phyloP scores from a whole-genome alignment of 2,113 vertebrate genomes.

The Paraplagusia blochii region DNA sequence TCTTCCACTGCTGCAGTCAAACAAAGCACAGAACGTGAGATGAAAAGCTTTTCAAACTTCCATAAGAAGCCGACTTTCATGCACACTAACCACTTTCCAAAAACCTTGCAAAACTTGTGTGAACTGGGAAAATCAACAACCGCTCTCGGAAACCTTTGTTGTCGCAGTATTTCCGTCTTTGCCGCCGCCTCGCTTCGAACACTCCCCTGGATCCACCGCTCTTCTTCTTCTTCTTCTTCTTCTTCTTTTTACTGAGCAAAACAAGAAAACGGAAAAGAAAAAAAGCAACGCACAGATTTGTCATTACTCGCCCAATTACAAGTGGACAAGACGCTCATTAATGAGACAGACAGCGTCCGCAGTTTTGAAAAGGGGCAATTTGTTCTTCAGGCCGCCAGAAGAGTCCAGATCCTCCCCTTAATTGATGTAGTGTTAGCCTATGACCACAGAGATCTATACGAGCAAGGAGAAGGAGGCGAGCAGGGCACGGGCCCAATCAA shows the following conservation, averaged over 20 bases:
- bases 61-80: slow-evolving; percentile 52
- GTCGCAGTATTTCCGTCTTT: slow-evolving; percentile 23
- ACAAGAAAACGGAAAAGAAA: too few species aligned
- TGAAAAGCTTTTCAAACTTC: slow-evolving; percentile 61
- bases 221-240: slow-evolving; percentile 34
- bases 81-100: slow-evolving; percentile 47
- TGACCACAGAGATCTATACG: slow-evolving; percentile 63
- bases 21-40: slow-evolving; percentile 60
- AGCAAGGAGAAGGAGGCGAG: slow-evolving; percentile 42
- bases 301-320: slow-evolving; percentile 56
- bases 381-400: slow-evolving; percentile 61
- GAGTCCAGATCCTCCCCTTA: slow-evolving; percentile 66
- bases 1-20: slow-evolving; percentile 55
- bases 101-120: slow-evolving; percentile 45
- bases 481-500: slow-evolving; percentile 67
- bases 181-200: slow-evolving; percentile 20
- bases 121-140: slow-evolving; percentile 40
- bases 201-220: slow-evolving; percentile 14
- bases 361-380: slow-evolving; percentile 65
- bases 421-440: slow-evolving; percentile 71
- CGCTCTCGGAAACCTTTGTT: slow-evolving; percentile 48
- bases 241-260: too few species aligned
- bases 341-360: slow-evolving; percentile 54
- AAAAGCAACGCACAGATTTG: slow-evolving; percentile 36
- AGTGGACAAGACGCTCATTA: slow-evolving; percentile 58